Percentiles rank a stretch among this genome's conserved stretches.
These are phyloP conservation scores for Copidosoma floridanum DNA, from an alignment of 1,140 invertebrate species.

Conservation along the genomic window DNA sequence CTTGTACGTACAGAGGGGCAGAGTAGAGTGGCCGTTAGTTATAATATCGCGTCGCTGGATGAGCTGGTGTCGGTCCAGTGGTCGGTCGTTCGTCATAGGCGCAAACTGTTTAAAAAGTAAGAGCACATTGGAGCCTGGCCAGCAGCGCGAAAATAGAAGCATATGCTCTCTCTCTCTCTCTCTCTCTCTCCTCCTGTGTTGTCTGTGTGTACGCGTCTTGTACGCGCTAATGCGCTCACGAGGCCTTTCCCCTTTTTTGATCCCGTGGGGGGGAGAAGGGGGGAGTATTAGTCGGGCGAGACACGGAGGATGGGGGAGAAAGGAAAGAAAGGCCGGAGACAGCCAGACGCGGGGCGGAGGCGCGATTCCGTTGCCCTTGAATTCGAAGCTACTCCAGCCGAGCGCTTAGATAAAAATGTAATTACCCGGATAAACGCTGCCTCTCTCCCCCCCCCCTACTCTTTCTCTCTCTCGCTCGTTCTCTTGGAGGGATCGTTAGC, in stretches of 20 bases:
- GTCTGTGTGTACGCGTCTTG: not conserved
- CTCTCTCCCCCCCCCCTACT: not conserved
- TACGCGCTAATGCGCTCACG: not conserved
- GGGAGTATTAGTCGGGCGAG: not conserved
- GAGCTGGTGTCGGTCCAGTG: no score
- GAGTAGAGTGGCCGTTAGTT: not conserved
- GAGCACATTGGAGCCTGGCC: constrained; percentile 55
- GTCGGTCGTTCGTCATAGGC: constrained; percentile 54
- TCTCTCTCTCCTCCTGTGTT: no score
- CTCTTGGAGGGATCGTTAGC: not conserved
- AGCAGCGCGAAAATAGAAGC: constrained; percentile 56
- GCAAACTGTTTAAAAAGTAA: constrained; percentile 52
- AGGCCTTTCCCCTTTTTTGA: not conserved
- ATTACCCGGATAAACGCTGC: constrained; percentile 47
- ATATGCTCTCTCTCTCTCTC: no score
- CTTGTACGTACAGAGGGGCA: not conserved
- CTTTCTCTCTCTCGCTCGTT: not conserved
- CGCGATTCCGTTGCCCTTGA: constrained; percentile 54
- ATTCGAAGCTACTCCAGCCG: constrained; percentile 41
- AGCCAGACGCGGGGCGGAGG: constrained; percentile 24
- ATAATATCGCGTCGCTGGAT: constrained; percentile 35
- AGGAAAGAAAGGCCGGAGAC: not conserved
- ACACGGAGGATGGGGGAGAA: not conserved
- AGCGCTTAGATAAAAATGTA: constrained; percentile 54
- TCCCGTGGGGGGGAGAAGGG: not conserved